Base-by-base conservation (phyloP, 1,140 invertebrate species). In the Thaumetopoea pityocampa region DNA sequence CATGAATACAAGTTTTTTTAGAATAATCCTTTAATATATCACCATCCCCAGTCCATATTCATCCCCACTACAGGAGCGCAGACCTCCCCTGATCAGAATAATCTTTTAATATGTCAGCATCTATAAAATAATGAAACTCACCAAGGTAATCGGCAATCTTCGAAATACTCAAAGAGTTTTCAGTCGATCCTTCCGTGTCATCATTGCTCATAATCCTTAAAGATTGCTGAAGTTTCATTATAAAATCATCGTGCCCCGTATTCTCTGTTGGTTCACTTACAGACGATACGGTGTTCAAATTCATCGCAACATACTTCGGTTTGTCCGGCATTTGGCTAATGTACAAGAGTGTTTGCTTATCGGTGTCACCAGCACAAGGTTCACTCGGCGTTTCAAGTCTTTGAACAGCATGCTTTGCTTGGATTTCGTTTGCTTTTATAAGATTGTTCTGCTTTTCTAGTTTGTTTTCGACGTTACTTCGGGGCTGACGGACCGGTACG, bases 111-210 rank as follows among this genome's bases (percentile, higher is more conserved):
- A 35, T 7, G n/a, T n/a, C n/a, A n/a, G n/a, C n/a, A n/a, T n/a
- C n/a, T n/a, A n/a, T n/a, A n/a, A n/a, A n/a, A n/a, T n/a, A n/a
- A n/a, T n/a, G n/a, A n/a, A 11, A 50, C 60, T 62, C 51, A 82
- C 78, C 68, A 26, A 82, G 58, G 56, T 67, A 78, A 38, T 82
- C 76, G 15, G 76, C 73, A 57, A 82, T 82, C 41, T 73, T 80
- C 0, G 78, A 82, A 38, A 82, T 61, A 41, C 73, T 82, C 5
- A 82, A 44, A 2, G 78, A 82, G 45, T 70, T 73, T 22, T 82
- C 70, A 3, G 55, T 51, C 4, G 68, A 69, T 8, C 49, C 59
- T 23, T 71, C 74, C 18, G 67, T 66, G 9, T 78, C 76, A 6
- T 74, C n/a, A n/a, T n/a, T 71, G 5, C 51, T 44, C 0, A 47